phyloP scores from a whole-genome alignment of 2,888 invertebrate genomes.

The Malachius bipustulatus region DNA sequence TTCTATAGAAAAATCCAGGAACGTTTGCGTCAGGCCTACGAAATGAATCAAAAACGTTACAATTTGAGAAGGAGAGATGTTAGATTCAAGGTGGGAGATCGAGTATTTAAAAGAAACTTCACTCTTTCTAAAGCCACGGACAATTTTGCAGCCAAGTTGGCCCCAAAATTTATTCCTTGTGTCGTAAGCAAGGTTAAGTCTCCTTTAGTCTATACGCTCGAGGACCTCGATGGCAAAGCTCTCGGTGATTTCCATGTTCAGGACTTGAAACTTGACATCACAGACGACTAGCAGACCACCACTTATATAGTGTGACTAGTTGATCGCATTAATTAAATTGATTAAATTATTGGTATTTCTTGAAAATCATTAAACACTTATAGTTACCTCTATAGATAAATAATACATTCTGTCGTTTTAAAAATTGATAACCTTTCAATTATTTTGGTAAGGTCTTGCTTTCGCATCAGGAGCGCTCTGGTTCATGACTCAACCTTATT shows the following conservation, averaged over 20 bases:
- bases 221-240: conserved; percentile 6
- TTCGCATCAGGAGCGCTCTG: no score
- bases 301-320: no score
- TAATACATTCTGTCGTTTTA: no score
- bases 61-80: conserved; percentile 7
- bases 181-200: background rate
- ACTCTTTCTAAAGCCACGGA: conserved; percentile 7
- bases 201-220: conserved; percentile 1
- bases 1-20: background rate
- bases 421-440: no score
- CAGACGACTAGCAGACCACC: no score
- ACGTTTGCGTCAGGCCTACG: background rate
- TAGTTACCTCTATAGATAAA: no score
- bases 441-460: no score
- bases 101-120: conserved; percentile 7
- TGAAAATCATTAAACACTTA: no score
- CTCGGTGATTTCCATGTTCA: conserved; percentile 6
- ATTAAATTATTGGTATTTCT: no score
- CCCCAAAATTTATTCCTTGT: conserved; percentile 5
- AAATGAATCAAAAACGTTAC: conserved; percentile 4
- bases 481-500: no score
- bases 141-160: conserved; percentile 8
- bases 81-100: conserved; percentile 7
- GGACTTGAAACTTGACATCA: conserved; percentile 8
- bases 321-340: no score